A percentile compares a stretch with the other conserved stretches of the same genome.
phyloP scores from a whole-genome alignment of 2,797 vertebrate species.

The Huso huso region DNA sequence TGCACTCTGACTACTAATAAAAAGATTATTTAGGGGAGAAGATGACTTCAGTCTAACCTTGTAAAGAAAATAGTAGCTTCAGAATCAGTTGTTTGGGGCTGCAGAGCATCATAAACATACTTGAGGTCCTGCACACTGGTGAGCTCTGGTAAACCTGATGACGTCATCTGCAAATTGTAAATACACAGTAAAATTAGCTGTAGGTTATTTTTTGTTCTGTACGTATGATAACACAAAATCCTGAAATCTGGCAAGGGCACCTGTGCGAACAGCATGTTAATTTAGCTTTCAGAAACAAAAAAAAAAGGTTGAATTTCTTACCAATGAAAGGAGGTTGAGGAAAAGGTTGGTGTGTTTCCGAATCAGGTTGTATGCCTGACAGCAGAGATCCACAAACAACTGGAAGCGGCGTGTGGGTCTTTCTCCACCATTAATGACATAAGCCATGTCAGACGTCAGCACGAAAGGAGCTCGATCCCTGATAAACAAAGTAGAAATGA shows the following conservation, averaged over 20 bases:
- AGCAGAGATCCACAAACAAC: conserved; percentile 93
- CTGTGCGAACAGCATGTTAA: neutral
- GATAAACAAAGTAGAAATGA: conserved; percentile 4
- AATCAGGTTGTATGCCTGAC: conserved; percentile 93
- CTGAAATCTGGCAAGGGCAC: neutral
- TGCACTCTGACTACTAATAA: too few species aligned
- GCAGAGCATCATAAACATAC: conserved; percentile 90
- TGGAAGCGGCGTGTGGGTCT: conserved; percentile 95
- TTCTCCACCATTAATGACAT: conserved; percentile 96
- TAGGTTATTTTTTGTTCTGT: too few species aligned
- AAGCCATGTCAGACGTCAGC: conserved; percentile 97
- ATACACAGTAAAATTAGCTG: conserved; percentile 6
- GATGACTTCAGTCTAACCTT: conserved; percentile 43
- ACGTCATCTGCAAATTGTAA: conserved; percentile 72
- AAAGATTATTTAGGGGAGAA: neutral
- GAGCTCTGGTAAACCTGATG: conserved; percentile 88
- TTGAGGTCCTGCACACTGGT: conserved; percentile 83
- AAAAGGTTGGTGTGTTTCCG: conserved; percentile 87
- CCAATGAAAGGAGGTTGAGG: conserved; percentile 91
- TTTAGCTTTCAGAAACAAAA: neutral
- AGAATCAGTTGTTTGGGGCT: conserved; percentile 87
- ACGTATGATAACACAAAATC: neutral
- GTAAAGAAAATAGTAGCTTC: conserved; percentile 97
- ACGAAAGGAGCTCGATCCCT: conserved; percentile 96
- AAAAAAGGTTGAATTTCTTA: conserved; percentile 41